Conservation (phyloP, 2,113 vertebrate genomes). For the Phodopus roborovskii region DNA sequence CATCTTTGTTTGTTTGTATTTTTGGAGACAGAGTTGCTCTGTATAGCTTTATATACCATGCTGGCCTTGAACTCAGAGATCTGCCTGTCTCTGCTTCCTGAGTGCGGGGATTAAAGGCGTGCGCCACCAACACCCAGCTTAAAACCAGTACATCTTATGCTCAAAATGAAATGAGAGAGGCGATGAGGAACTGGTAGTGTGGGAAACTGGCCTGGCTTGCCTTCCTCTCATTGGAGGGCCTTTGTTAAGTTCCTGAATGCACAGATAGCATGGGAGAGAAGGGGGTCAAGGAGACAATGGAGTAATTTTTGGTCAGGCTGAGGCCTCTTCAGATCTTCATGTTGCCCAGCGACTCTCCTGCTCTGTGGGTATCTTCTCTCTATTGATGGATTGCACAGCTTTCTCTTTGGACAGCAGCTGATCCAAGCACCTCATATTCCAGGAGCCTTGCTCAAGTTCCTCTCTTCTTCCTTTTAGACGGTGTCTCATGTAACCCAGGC, state of each 20-base stretch:
- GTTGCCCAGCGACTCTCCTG: too few relatives aligned
- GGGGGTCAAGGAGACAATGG: neutral
- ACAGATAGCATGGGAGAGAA: neutral
- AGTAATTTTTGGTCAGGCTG: fast-evolving
- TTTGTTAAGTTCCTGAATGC: neutral
- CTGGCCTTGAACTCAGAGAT: too few relatives aligned
- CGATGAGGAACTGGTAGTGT: neutral
- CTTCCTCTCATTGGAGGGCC: neutral
- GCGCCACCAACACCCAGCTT: too few relatives aligned
- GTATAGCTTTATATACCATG: too few relatives aligned
- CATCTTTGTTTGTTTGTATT: neutral
- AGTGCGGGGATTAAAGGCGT: too few relatives aligned
- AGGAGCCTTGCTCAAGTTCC: neutral
- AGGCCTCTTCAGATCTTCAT: neutral
- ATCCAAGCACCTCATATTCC: neutral
- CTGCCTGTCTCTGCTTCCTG: too few relatives aligned
- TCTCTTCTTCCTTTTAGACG: neutral
- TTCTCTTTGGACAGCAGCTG: neutral
- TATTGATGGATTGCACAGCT: fast-evolving
- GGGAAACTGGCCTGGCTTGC: neutral
- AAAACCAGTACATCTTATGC: neutral
- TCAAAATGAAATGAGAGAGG: neutral
- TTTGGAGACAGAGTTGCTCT: too few relatives aligned
- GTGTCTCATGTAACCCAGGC: neutral
- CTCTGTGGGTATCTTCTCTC: neutral